phyloP scores from a whole-genome alignment of 2,797 vertebrate genomes.

The Semotilus atromaculatus region DNA sequence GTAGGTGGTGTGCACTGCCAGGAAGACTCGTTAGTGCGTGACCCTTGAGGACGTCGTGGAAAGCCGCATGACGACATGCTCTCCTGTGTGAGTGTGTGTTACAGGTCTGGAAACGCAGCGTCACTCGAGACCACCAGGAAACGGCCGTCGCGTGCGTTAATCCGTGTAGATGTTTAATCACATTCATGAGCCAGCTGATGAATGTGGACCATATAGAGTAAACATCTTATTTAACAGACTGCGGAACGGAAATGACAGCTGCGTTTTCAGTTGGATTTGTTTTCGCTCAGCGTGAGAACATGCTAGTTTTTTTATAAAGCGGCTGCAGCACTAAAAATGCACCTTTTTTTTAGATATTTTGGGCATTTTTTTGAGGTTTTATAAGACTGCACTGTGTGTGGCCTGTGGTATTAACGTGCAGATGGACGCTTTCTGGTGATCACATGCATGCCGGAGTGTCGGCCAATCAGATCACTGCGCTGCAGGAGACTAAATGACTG shows the following conservation, averaged over 20 bases:
- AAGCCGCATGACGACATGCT: constrained; percentile 41
- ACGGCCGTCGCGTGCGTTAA: constrained; percentile 2
- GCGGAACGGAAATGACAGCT: not conserved
- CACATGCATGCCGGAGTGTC: constrained; percentile 26
- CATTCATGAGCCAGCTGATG: not conserved
- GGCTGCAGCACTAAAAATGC: not conserved
- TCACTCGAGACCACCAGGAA: constrained; percentile 12
- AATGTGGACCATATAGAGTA: not conserved
- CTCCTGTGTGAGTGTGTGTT: constrained; percentile 12
- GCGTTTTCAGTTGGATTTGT: not conserved
- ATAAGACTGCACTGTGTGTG: constrained; percentile 2
- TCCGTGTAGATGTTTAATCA: constrained; percentile 3
- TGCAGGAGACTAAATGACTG: constrained; percentile 26
- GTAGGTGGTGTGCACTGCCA: constrained; percentile 17
- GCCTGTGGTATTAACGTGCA: constrained; percentile 27
- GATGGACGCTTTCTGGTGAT: constrained; percentile 32
- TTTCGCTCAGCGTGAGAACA: constrained; percentile 1
- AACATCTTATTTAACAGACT: constrained; percentile 44
- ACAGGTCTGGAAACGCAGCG: not conserved
- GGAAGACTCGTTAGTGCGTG: constrained; percentile 8
- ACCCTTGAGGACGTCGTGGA: not conserved
- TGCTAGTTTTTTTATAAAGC: not conserved
- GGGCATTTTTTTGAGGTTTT: constrained; percentile 2
- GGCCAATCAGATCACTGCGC: constrained; percentile 21
- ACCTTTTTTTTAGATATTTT: constrained; percentile 24